These are phyloP conservation scores for Monopis laevigella DNA, from an alignment of 2,888 invertebrate genomes.

Conservation along the genomic window DNA sequence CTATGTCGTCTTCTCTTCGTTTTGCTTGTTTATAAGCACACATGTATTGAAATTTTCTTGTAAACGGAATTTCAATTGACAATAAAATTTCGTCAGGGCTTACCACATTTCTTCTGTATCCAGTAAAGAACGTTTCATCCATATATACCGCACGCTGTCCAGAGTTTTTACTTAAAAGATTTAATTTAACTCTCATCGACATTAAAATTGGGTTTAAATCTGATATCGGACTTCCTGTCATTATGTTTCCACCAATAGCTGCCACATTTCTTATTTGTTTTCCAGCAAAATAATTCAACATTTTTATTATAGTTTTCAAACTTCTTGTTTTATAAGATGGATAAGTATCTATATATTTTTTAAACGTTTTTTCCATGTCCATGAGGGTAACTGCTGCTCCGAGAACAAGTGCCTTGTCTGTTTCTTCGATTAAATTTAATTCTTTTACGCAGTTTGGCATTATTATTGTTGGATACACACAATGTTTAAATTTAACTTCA, in stretches of 20 bases:
- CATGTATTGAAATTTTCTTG: conserved; percentile 73
- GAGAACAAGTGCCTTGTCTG: conserved; percentile 70
- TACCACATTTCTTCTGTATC: conserved; percentile 80
- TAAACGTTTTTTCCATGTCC: conserved; percentile 75
- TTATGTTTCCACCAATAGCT: conserved; percentile 91
- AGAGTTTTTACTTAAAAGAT: conserved; percentile 64
- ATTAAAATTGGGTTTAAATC: conserved; percentile 93
- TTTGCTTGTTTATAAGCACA: conserved; percentile 86
- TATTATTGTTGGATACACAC: conserved; percentile 78
- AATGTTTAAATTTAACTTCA: conserved; percentile 84
- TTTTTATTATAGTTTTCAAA: conserved; percentile 76
- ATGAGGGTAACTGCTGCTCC: conserved; percentile 86
- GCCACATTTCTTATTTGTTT: conserved; percentile 97
- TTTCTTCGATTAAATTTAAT: conserved; percentile 69
- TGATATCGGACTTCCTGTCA: conserved; percentile 96
- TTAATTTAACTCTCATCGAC: conserved; percentile 82
- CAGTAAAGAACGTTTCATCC: conserved; percentile 82
- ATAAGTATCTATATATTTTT: conserved; percentile 62
- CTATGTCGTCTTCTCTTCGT: conserved; percentile 88
- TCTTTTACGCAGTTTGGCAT: conserved; percentile 90
- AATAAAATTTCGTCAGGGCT: conserved; percentile 76
- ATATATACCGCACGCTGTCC: conserved; percentile 70
- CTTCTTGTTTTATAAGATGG: conserved; percentile 72
- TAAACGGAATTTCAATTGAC: conserved; percentile 78
- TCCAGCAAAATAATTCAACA: conserved; percentile 95